Evolutionary conservation across 2,113 vertebrate species (phyloP).

Genomic region (Actenoides lindsayi): DNA sequence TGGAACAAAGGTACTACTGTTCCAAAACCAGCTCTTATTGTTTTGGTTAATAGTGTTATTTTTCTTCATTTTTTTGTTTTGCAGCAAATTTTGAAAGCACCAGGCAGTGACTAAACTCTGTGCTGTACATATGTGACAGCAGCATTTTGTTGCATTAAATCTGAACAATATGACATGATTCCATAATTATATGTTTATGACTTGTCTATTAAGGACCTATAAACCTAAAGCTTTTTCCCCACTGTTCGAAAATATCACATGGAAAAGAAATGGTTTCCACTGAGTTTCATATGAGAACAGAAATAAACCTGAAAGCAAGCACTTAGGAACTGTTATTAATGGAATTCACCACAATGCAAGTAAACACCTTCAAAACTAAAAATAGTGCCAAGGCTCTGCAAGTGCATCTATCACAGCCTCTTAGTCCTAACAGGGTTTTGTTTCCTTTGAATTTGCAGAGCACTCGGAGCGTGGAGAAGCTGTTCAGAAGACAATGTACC

Average conservation of each 20-base stretch:
- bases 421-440: neutral
- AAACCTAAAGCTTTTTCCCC: neutral
- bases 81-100: neutral
- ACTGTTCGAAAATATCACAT: neutral
- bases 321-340: slow-evolving; percentile 17
- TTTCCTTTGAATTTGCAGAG: slow-evolving; percentile 18
- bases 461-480: neutral
- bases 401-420: slow-evolving; percentile 22
- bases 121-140: neutral
- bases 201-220: neutral
- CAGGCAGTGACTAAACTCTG: neutral
- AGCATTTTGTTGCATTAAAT: neutral
- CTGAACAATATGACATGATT: neutral
- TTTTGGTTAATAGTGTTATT: neutral
- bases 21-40: neutral
- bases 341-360: slow-evolving; percentile 49
- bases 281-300: neutral
- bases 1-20: neutral
- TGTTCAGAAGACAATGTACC: slow-evolving; percentile 23
- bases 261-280: neutral
- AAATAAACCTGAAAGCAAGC: slow-evolving; percentile 44
- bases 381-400: neutral
- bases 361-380: slow-evolving; percentile 35
- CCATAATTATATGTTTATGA: neutral
- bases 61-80: neutral